phyloP scores from a whole-genome alignment of 2,113 vertebrate species.

The Promerops cafer region DNA sequence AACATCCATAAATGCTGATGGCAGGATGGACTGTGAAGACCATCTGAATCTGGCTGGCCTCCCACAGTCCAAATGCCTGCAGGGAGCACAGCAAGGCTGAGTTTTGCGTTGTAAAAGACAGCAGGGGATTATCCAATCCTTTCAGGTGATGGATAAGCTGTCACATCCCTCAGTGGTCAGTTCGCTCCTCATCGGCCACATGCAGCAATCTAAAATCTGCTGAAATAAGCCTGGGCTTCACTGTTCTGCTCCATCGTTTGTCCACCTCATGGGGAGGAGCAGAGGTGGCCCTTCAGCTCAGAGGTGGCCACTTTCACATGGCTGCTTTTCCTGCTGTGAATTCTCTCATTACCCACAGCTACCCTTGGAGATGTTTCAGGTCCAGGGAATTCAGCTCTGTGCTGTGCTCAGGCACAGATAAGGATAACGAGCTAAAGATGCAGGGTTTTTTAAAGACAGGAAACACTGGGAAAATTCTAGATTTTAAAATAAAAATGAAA shows the following conservation, averaged over 20 bases:
- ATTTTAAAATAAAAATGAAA: neutral
- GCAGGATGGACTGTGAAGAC: neutral
- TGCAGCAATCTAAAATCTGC: neutral
- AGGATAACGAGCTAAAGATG: neutral
- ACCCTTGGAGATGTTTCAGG: neutral
- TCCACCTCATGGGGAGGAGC: neutral
- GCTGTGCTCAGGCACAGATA: neutral
- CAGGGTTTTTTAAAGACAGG: neutral
- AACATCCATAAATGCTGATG: neutral
- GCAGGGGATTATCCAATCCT: neutral
- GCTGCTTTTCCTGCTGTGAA: neutral
- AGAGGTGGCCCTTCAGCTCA: neutral
- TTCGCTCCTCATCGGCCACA: rapidly evolving
- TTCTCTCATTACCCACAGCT: neutral
- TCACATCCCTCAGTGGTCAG: neutral
- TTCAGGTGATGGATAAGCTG: slow-evolving; percentile 27
- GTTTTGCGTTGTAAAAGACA: neutral
- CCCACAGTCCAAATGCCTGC: neutral
- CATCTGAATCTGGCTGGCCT: neutral
- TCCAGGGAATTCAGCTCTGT: neutral
- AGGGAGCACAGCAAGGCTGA: neutral
- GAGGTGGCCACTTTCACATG: neutral
- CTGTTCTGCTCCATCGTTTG: neutral
- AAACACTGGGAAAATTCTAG: neutral
- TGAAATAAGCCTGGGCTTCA: neutral